phyloP scores from a whole-genome alignment of 2,113 vertebrate genomes.

The Eulacestoma nigropectus region DNA sequence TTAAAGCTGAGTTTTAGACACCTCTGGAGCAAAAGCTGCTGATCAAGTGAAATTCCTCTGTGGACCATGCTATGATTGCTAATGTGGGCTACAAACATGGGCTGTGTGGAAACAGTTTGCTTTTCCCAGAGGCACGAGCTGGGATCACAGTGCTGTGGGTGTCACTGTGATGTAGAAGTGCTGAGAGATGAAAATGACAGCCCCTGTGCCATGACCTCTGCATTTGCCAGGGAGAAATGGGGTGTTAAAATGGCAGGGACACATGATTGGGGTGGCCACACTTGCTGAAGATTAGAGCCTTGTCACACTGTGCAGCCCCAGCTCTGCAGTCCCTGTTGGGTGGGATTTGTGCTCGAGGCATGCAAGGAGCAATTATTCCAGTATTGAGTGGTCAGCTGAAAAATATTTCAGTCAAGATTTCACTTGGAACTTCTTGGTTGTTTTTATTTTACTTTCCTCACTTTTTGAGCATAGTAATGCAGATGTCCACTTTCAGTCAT shows the following conservation, averaged over 20 bases:
- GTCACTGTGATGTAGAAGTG: background rate
- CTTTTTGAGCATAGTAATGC: background rate
- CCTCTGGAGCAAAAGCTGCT: background rate
- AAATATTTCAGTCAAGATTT: background rate
- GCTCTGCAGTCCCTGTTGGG: background rate
- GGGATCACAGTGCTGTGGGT: rapidly evolving
- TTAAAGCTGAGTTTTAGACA: background rate
- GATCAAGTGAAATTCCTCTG: background rate
- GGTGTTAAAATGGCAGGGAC: background rate
- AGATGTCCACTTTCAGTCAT: background rate
- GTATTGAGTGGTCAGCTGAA: background rate
- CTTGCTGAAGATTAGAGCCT: background rate
- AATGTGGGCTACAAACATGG: background rate
- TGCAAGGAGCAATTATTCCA: background rate
- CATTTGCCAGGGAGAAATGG: background rate
- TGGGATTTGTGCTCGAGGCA: rapidly evolving
- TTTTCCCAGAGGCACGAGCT: background rate
- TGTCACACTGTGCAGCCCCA: background rate
- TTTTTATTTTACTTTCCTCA: background rate
- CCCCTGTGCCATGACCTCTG: background rate
- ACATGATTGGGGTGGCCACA: rapidly evolving
- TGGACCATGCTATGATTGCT: background rate
- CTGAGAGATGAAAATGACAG: background rate
- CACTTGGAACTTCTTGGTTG: background rate
- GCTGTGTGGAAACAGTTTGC: background rate